Evolutionary conservation across 2,888 invertebrate species (phyloP), one percentile per base, ranked within the genome.

Genomic region (Phorcus lineatus): DNA sequence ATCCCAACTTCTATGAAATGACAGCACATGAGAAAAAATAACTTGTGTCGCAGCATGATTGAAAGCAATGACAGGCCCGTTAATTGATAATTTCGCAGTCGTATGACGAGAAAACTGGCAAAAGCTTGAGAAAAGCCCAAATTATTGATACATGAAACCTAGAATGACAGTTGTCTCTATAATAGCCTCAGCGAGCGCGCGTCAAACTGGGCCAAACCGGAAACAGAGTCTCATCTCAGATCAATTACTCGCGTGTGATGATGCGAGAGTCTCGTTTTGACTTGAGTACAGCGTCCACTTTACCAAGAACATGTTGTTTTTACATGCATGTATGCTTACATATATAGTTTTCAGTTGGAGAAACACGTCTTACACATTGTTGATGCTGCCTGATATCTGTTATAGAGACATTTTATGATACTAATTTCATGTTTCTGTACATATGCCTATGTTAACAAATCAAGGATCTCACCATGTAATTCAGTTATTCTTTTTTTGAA

Each of bases 111-210:
- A 62, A 62, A 62, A 62, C 62, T 28, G 62, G 62, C 11, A 24
- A 62, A 62, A 62, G 62, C 62, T 62, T 62, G 62, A 62, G 62
- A 62, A 62, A 62, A 62, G 62, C 62, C 62, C 62, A 62, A 62
- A 62, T 62, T 62, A 62, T 62, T 62, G 62, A 62, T 62, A 62
- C 62, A 62, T 62, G 62, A 62, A 31, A 62, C 62, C 24, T 62
- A 24, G 62, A 31, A 24, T 62, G 62, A 62, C 62, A 62, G 62
- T 62, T 62, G 62, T 62, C 28, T 62, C 62, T 62, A 62, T 62
- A 62, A 62, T 62, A 31, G 62, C 62, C 62, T 62, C 62, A 31
- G 28, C 62, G 13, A 28, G 62, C 28, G 28, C 28, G 62, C 62
- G 62, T 62, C 62, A 62, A 62, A 62, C 62, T 62, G 28, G 62